Evolutionary conservation across 2,888 invertebrate species (phyloP), one percentile per base, ranked within the genome.

Genomic region (Papilio protenor): DNA sequence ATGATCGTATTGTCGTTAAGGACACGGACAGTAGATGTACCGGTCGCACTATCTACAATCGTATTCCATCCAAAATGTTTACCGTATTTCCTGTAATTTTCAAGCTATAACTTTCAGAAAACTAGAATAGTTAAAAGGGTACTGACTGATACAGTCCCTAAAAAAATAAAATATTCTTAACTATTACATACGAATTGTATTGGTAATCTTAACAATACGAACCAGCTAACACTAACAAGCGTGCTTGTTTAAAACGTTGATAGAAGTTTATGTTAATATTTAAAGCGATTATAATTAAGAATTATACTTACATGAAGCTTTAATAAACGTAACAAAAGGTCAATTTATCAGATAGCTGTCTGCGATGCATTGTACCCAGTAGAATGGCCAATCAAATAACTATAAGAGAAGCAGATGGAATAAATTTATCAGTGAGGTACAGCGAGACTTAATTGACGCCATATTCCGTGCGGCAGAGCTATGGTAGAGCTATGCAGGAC

Each of bases 1-100:
- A 92, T 92, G 82, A 77, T 74, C 83, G 83, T 85, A 87, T 90
- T 89, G 90, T 89, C 90, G 88, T 84, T 85, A 88, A 88, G 89
- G 87, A 86, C 84, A 85, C 84, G 89, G 16, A n/a, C 72, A 70
- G 89, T 90, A 85, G 85, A 82, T 79, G 80, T 84, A 83, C 88
- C 88, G 84, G 84, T 57, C 11, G 40, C 21, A 14, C 14, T 75
- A 75, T 75, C 69, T 69, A 69, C 33, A 23, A 75, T 75, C 23
- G 55, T 21, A 55, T 33, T 40, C n/a, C 21, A 55, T 55, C 5
- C 27, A 73, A 88, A 83, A 86, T 83, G 4, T 2, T 33, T 66
- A 18, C 66, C 40, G 11, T n/a, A 66, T 27, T 40, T 66, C 12
- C 27, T 66, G n/a, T 40, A 66, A 11, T 59, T n/a, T n/a, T 55